These are phyloP conservation scores for Tachystola acroxantha DNA, from an alignment of 2,888 invertebrate genomes.

Conservation along the genomic window DNA sequence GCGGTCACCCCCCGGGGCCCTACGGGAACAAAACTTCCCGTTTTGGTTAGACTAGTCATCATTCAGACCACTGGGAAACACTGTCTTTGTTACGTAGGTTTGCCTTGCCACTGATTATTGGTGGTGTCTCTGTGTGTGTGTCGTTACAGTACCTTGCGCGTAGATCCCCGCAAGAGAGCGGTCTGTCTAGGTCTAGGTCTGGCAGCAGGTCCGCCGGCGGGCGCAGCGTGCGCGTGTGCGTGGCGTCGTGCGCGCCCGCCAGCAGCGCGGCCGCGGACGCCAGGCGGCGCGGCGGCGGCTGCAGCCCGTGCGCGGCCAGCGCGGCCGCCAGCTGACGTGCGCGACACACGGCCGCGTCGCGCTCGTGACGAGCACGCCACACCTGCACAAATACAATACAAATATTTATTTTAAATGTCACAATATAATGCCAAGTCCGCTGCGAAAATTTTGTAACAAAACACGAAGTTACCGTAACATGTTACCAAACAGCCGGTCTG, in stretches of 20 bases:
- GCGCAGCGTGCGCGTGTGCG: slow-evolving; percentile 63
- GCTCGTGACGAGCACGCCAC: slow-evolving; percentile 94
- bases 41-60: too few relatives aligned
- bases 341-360: slow-evolving; percentile 90
- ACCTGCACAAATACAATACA: slow-evolving; percentile 71
- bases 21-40: too few relatives aligned
- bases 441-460: too few relatives aligned
- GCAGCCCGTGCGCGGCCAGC: slow-evolving; percentile 89
- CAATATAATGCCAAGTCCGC: too few relatives aligned
- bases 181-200: slow-evolving; percentile 69
- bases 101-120: too few relatives aligned
- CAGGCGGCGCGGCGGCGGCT: slow-evolving; percentile 83
- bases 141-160: slow-evolving; percentile 66
- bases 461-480: too few relatives aligned
- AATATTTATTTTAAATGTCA: too few relatives aligned
- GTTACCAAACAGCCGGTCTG: too few relatives aligned
- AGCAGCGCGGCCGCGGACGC: slow-evolving; percentile 81
- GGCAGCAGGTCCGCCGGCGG: slow-evolving; percentile 63
- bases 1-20: too few relatives aligned
- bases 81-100: too few relatives aligned
- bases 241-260: slow-evolving; percentile 76
- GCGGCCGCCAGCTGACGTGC: slow-evolving; percentile 92
- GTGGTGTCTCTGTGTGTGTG: too few relatives aligned
- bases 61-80: too few relatives aligned
- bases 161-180: slow-evolving; percentile 69